Conservation (phyloP, 2,113 vertebrate genomes). For the Paraplagusia blochii region DNA sequence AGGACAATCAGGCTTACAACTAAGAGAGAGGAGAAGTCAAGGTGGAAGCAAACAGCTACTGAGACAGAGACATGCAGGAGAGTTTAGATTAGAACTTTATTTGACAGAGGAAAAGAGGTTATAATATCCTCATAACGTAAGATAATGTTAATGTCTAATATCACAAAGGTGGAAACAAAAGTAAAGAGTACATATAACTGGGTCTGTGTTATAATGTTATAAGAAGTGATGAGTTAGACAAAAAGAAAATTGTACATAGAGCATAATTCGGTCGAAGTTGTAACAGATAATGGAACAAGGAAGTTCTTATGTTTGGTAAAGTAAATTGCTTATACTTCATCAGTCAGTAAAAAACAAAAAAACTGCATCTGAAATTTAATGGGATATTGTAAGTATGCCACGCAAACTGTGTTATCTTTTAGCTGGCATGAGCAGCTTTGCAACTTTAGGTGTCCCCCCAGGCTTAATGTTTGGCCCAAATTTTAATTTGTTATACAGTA, state of each 20-base stretch:
- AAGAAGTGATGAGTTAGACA: slow-evolving; percentile 11
- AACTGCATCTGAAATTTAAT: not conserved
- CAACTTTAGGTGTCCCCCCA: no score
- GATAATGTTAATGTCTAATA: slow-evolving; percentile 13
- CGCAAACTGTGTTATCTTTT: no score
- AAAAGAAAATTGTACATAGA: slow-evolving; percentile 12
- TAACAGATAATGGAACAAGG: slow-evolving; percentile 23
- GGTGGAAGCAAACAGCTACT: slow-evolving; percentile 18
- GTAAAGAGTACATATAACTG: slow-evolving; percentile 14
- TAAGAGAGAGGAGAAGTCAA: slow-evolving; percentile 19
- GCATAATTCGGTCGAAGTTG: slow-evolving; percentile 4
- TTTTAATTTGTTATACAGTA: no score
- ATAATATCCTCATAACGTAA: not conserved
- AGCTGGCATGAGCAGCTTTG: no score
- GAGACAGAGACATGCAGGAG: slow-evolving; percentile 61
- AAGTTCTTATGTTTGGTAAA: slow-evolving; percentile 26
- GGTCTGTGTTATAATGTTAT: no score
- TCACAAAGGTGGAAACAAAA: slow-evolving; percentile 17
- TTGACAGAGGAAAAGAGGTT: slow-evolving; percentile 47
- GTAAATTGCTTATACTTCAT: slow-evolving; percentile 24
- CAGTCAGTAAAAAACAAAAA: not conserved
- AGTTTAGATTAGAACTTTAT: slow-evolving; percentile 54
- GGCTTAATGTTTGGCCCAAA: no score
- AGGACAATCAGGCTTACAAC: slow-evolving; percentile 18
- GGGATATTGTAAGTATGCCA: no score